These are phyloP conservation scores for Thumatha senex DNA, from an alignment of 2,888 invertebrate genomes.

Conservation along the genomic window DNA sequence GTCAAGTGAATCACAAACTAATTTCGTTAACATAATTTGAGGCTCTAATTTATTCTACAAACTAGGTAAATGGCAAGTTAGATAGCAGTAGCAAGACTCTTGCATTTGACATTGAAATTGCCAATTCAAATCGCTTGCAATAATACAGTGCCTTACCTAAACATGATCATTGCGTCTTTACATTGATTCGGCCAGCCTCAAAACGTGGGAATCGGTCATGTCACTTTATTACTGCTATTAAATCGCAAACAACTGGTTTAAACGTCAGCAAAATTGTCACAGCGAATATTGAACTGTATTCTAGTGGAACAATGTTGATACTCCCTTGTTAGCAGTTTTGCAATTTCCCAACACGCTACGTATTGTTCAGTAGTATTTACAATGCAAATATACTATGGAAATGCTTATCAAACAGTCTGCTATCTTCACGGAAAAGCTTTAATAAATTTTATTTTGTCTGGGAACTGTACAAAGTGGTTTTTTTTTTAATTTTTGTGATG, in stretches of 20 bases:
- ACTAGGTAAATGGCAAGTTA: no score
- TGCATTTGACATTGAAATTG: background rate
- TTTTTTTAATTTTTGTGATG: conserved; percentile 1
- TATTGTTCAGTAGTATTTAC: conserved; percentile 28
- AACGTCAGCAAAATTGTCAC: conserved; percentile 20
- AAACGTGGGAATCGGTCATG: conserved; percentile 28
- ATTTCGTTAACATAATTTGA: no score
- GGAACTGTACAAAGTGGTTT: conserved; percentile 14
- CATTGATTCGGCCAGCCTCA: conserved; percentile 9
- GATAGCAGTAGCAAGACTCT: no score
- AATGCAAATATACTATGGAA: conserved; percentile 30
- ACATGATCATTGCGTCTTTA: conserved; percentile 6
- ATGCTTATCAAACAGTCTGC: conserved; percentile 27
- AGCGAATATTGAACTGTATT: conserved; percentile 17
- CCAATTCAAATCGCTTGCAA: background rate
- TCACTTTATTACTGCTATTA: conserved; percentile 28
- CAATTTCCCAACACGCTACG: conserved; percentile 12
- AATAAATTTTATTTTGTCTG: conserved; percentile 17
- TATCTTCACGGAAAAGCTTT: conserved; percentile 11
- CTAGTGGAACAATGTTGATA: conserved; percentile 22
- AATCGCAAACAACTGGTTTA: conserved; percentile 18
- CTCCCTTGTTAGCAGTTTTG: conserved; percentile 21
- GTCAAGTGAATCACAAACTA: no score
- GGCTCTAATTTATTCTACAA: no score
- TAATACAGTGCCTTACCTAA: background rate